Evolutionary conservation across 2,888 invertebrate genomes (phyloP).

Genomic region (Crocallis elinguaria): DNA sequence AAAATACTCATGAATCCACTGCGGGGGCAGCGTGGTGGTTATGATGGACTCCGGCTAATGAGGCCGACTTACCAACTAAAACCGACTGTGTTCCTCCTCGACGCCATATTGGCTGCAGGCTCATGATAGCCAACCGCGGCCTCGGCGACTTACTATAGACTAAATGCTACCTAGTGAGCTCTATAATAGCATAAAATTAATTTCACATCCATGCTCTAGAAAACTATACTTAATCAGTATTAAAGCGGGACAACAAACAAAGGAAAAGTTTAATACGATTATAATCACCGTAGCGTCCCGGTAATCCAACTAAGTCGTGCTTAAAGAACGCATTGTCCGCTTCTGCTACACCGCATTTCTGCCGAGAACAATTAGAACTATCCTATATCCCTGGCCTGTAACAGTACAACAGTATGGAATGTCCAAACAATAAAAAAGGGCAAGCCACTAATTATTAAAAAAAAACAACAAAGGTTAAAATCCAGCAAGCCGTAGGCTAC

Average conservation of each 20-base stretch:
- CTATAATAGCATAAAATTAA: not conserved
- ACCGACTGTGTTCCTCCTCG: no score
- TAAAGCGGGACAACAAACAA: slow-evolving; percentile 27
- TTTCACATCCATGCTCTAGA: not conserved
- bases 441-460: no score
- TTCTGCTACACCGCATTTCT: slow-evolving; percentile 31
- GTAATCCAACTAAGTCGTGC: slow-evolving; percentile 44
- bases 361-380: slow-evolving; percentile 57
- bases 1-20: no score
- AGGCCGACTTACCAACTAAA: no score
- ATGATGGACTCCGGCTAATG: no score
- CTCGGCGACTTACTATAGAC: no score
- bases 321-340: slow-evolving; percentile 47
- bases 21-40: no score
- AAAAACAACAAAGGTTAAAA: no score
- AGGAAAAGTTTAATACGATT: slow-evolving; percentile 30
- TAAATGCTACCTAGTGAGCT: no score
- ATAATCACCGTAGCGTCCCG: slow-evolving; percentile 30
- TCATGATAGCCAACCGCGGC: no score
- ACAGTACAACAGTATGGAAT: slow-evolving; percentile 3
- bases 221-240: slow-evolving; percentile 5
- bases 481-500: no score
- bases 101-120: no score
- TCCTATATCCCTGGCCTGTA: slow-evolving; percentile 39
- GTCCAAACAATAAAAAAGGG: not conserved